These are phyloP conservation scores for Psophia crepitans DNA, from an alignment of 2,113 vertebrate species.

Conservation along the genomic window DNA sequence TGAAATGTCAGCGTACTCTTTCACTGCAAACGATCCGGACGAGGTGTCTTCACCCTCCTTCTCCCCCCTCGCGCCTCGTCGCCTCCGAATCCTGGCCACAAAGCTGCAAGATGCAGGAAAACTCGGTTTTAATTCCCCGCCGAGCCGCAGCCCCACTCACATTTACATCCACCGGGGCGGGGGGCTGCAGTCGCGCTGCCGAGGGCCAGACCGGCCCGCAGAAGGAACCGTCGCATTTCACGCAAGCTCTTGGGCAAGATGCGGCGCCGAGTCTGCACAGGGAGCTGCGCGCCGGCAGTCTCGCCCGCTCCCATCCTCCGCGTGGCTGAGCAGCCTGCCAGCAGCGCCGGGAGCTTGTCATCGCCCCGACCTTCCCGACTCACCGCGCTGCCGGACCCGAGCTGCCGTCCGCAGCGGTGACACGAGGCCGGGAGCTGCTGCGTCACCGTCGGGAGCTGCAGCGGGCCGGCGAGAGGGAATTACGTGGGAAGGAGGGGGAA, in stretches of 20 bases:
- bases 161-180: fast-evolving
- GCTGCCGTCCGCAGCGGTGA: neutral
- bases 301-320: neutral
- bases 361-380: fast-evolving
- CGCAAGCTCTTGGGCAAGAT: constrained; percentile 11
- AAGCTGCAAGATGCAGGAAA: neutral
- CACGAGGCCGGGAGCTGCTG: fast-evolving
- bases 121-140: neutral
- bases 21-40: too few relatives aligned
- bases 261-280: neutral
- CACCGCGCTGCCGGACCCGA: fast-evolving
- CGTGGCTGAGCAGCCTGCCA: fast-evolving
- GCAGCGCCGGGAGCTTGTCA: neutral
- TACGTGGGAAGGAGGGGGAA: fast-evolving
- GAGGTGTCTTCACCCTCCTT: neutral
- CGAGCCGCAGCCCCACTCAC: neutral
- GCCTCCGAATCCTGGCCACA: neutral
- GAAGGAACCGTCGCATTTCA: neutral
- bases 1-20: neutral
- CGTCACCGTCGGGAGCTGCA: fast-evolving
- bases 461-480: neutral
- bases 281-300: neutral
- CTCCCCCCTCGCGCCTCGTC: neutral
- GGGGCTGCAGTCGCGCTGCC: neutral
- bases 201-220: neutral